These are phyloP conservation scores for Tenualosa ilisha DNA, from an alignment of 2,797 vertebrate genomes.

Conservation along the genomic window DNA sequence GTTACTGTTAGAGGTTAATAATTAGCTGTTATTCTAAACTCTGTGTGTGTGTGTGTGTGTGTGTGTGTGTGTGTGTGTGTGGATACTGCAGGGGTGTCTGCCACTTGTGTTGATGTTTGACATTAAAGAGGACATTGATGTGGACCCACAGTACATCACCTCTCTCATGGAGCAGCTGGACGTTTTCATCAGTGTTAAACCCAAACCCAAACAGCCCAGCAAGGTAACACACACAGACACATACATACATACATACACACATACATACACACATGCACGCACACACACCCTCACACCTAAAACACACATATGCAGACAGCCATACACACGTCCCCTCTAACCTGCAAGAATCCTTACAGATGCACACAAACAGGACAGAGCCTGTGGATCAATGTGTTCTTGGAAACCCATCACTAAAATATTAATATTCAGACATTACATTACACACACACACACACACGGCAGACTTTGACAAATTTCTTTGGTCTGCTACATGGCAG, in stretches of 20 bases:
- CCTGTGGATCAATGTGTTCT: background rate
- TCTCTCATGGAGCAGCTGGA: conserved; percentile 97
- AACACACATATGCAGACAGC: background rate
- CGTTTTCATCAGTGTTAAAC: conserved; percentile 98
- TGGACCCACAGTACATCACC: conserved; percentile 93
- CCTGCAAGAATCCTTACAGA: background rate
- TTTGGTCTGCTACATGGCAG: background rate
- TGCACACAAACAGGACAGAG: background rate
- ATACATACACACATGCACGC: background rate
- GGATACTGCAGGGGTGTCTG: conserved; percentile 87
- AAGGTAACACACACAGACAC: conserved; percentile 77
- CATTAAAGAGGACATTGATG: conserved; percentile 98
- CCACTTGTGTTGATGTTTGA: conserved; percentile 99
- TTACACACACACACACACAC: background rate
- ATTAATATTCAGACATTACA: background rate
- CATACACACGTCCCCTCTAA: background rate
- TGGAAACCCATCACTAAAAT: background rate
- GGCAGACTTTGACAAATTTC: background rate
- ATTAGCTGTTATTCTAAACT: background rate
- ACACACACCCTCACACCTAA: background rate
- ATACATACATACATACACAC: conserved; percentile 28
- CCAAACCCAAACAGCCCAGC: conserved; percentile 98
- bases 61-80: conserved; percentile 33
- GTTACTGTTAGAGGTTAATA: no score
- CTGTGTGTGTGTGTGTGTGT: conserved; percentile 27